These are phyloP conservation scores for Callipepla californica DNA, from an alignment of 2,113 vertebrate species.

Conservation along the genomic window DNA sequence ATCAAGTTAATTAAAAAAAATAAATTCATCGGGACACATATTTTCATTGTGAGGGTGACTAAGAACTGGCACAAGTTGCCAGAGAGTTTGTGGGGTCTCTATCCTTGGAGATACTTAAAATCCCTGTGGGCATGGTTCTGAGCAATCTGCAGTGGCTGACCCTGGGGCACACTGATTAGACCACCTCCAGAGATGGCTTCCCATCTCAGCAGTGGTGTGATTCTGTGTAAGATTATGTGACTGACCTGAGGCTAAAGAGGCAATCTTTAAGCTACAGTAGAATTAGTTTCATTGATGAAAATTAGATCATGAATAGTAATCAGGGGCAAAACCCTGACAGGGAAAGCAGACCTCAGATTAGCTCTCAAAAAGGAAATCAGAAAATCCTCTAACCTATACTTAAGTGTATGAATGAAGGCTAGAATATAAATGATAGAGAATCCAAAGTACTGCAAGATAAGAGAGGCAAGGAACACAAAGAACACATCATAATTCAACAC, in stretches of 20 bases:
- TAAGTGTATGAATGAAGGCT: not conserved
- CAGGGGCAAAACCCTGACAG: not conserved
- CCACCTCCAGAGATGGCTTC: not conserved
- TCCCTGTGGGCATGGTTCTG: accelerated
- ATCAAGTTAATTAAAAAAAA: not conserved
- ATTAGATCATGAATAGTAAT: not conserved
- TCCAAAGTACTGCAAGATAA: not conserved
- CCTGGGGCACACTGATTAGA: not conserved
- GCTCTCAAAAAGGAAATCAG: not conserved
- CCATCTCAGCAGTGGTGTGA: not conserved
- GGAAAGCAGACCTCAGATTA: not conserved
- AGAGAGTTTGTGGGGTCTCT: not conserved
- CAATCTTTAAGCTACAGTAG: not conserved
- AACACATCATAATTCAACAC: not conserved
- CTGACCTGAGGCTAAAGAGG: not conserved
- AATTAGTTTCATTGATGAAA: not conserved
- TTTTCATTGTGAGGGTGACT: not conserved
- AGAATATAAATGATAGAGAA: not conserved
- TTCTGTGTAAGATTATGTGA: not conserved
- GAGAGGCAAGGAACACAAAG: not conserved
- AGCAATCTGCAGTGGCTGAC: accelerated
- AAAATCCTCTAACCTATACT: not conserved
- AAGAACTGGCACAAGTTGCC: not conserved
- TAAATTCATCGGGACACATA: not conserved
- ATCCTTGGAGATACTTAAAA: not conserved